Base-by-base conservation (phyloP, 2,797 vertebrate genomes). In the Neoniphon sammara region DNA sequence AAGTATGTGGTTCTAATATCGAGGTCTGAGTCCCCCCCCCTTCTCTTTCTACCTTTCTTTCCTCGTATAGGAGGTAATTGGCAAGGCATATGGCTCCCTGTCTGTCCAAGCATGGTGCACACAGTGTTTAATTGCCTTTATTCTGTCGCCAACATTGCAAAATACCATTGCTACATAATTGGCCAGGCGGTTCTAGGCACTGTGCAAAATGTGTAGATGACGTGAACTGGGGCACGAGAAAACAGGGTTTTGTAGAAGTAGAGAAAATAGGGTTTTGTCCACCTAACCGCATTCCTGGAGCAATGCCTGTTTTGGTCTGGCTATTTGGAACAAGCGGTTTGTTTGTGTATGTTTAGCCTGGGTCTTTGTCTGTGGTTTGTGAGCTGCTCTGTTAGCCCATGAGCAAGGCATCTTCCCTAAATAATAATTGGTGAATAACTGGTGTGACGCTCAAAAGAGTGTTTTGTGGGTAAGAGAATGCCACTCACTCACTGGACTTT, bases 91-190 rank as follows among this genome's bases (percentile, higher is more conserved):
- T 66, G 59, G 54, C 73, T 66, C 67, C 77, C 77, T 50, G 65
- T 77, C 83, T 84, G 85, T 89, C 79, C 80, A 74, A 78, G 72
- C 85, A 84, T 76, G 67, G 82, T 83, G 84, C 87, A 86, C 91
- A 89, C 84, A 77, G 66, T 50, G 58, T 81, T 87, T 93, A 92
- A 92, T 92, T 93, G 84, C 81, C 84, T 88, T 82, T 87, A 84
- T 85, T 85, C 84, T 88, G 79, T 73, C 73, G 68, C 85, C 86
- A 87, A 73, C 80, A 80, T 81, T 80, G 81, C 80, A 85, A 82
- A 90, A 86, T 87, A 83, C 57, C 69, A 76, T 55, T 42, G 53
- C 74, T 53, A 64, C 75, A 82, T 75, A 85, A 89, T 85, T 80
- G 83, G 61, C 75, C 84, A 59, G 47, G 54, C 76, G n/a, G 69